A percentile compares a stretch with the other conserved stretches of the same genome.
Conservation (phyloP, 2,888 invertebrate species). For the Cephus pygmeus region DNA sequence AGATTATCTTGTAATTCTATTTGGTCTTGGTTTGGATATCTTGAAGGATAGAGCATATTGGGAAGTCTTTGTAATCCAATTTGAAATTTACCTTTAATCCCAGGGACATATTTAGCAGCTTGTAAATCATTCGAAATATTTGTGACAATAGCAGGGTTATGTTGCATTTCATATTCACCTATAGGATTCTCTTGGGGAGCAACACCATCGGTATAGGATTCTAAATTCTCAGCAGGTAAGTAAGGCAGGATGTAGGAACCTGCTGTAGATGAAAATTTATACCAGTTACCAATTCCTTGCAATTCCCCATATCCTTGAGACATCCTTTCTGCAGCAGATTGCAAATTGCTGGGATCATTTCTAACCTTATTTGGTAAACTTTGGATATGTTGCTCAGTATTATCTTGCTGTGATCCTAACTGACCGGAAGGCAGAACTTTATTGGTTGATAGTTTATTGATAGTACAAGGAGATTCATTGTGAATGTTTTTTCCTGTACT, state of each 20-base stretch:
- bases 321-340: not conserved
- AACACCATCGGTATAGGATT: not conserved
- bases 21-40: not conserved
- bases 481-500: not conserved
- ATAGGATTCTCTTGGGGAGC: not conserved
- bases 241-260: not conserved
- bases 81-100: not conserved
- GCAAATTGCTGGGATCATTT: not conserved
- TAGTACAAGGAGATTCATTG: not conserved
- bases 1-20: not conserved
- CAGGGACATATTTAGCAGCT: not conserved
- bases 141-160: not conserved
- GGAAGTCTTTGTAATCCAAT: not conserved
- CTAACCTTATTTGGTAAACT: not conserved
- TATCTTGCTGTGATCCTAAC: not conserved
- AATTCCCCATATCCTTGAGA: not conserved
- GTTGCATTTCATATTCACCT: not conserved
- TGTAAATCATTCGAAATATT: not conserved
- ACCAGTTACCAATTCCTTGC: not conserved
- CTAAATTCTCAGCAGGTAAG: slow-evolving; percentile 1
- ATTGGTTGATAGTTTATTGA: not conserved
- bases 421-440: not conserved
- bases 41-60: not conserved
- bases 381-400: not conserved
- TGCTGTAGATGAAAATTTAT: not conserved